Percentiles rank a stretch among this genome's conserved stretches.
Evolutionary conservation across 2,113 vertebrate genomes (phyloP).

Genomic region (Macrotis lagotis): DNA sequence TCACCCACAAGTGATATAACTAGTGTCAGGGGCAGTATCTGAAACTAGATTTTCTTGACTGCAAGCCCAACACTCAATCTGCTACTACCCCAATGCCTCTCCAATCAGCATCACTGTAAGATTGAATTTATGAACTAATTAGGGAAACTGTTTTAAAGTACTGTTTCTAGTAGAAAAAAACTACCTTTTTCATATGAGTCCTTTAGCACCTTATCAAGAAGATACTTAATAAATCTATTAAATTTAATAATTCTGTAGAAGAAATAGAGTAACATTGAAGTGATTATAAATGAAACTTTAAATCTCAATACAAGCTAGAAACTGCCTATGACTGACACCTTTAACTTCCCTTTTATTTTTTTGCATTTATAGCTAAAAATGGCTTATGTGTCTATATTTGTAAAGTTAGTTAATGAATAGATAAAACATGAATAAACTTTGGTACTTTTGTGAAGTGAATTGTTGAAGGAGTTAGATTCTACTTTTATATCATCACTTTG

Average conservation of each 20-base stretch:
- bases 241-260: background rate
- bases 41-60: background rate
- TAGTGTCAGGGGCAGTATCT: background rate
- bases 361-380: background rate
- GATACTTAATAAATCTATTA: background rate
- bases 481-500: background rate
- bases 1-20: background rate
- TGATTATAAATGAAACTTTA: background rate
- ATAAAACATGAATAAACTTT: background rate
- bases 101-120: background rate
- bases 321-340: background rate
- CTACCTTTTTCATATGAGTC: background rate
- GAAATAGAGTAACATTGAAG: background rate
- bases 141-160: background rate
- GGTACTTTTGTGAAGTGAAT: background rate
- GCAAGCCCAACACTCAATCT: background rate
- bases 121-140: background rate
- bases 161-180: background rate
- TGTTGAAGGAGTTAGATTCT: background rate
- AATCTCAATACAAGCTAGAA: background rate
- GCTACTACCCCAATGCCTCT: background rate
- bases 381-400: background rate
- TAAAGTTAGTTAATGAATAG: background rate
- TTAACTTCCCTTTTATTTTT: background rate
- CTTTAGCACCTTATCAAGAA: background rate